Percentiles rank a stretch among this genome's conserved stretches.
Conservation (phyloP, 2,113 vertebrate genomes). For the Megaceryle maxima region DNA sequence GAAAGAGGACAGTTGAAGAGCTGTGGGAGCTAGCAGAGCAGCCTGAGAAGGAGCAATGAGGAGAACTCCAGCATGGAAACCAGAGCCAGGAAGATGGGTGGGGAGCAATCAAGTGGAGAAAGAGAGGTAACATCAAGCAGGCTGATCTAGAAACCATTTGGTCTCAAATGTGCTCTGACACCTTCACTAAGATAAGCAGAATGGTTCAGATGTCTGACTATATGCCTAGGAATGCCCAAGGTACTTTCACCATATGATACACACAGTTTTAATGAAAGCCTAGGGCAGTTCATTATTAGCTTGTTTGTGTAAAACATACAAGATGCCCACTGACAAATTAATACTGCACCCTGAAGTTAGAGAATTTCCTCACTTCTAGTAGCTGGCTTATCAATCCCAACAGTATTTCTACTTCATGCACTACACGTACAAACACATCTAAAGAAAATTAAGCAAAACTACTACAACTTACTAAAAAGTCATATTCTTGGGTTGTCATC, state of each 20-base stretch:
- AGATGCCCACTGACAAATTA: neutral
- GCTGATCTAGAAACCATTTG: neutral
- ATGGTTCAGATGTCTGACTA: neutral
- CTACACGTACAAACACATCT: neutral
- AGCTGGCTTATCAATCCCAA: neutral
- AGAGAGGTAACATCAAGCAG: neutral
- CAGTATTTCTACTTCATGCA: neutral
- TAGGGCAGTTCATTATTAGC: neutral
- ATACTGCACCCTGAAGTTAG: neutral
- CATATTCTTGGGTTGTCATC: neutral
- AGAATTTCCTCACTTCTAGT: neutral
- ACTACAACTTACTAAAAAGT: neutral
- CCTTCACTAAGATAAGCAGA: neutral
- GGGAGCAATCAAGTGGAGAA: neutral
- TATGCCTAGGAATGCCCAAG: accelerated
- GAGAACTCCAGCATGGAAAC: neutral
- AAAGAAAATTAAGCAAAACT: neutral
- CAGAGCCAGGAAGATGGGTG: neutral
- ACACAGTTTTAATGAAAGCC: neutral
- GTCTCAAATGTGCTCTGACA: neutral
- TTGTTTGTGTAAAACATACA: neutral
- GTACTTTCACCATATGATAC: neutral
- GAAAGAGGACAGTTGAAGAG: neutral
- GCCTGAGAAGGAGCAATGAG: neutral
- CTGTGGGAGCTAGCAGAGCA: neutral